Evolutionary conservation across 2,888 invertebrate genomes (phyloP), one percentile per base, ranked within the genome.

Genomic region (Anthoptus insignis): DNA sequence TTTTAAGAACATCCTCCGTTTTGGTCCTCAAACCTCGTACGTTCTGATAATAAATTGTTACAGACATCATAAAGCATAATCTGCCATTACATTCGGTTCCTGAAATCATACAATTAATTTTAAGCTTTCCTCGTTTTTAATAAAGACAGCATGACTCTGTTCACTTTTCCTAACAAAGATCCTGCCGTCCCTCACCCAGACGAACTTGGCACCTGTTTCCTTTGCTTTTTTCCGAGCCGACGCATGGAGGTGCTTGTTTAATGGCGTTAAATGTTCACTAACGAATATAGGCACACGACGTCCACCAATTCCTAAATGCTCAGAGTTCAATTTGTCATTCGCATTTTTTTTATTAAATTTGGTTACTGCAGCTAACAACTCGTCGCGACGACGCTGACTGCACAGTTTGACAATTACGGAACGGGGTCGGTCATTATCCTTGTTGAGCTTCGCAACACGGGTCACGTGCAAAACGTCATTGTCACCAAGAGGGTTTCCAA

Each of bases 181-280:
- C 7, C 73, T 63, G 0, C 76, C 77, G 50, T 73, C 71, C 0
- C 75, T 71, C 3, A 78, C 61, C 75, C 75, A 76, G 1, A 76
- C 71, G 49, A 70, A 76, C 56, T 72, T 73, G 34, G 73, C 76
- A 0, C 50, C 54, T 1, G 70, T 14, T 32, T 76, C 74, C 54
- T 68, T 74, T 3, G 74, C 72, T 32, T 64, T 69, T 8, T n/a
- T 53, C 1, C 76, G 53, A 5, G 75, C 70, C 9, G 74, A 73
- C 9, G 79, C 79, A 56, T 76, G 76, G 4, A 79, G 57, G 3
- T 66, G 39, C 57, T 75, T 76, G 8, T 71, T 70, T 7, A 66
- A 49, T 0, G 75, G 73, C 0, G 71, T 68, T 2, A 76, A 60
- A 27, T 27, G 27, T 3, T 7, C 27, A 27, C 27, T 27, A 27